Evolutionary conservation across 2,888 invertebrate species (phyloP), one percentile per base, ranked within the genome.

Genomic region (Drosophila subsilvestris): DNA sequence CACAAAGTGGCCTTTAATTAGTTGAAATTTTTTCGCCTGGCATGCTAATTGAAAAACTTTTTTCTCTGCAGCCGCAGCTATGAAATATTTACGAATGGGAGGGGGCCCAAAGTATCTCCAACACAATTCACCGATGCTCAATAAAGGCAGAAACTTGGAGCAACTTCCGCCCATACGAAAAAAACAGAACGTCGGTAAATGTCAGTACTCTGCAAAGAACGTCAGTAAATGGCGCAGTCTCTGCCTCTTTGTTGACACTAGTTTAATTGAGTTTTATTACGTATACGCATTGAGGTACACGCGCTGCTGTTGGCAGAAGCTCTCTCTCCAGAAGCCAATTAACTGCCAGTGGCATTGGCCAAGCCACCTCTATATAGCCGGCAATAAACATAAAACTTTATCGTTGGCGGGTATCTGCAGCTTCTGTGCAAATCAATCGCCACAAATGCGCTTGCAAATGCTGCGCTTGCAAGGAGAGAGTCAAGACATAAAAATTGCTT

Each of bases 41-140:
- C 68, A 68, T 58, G 74, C 68, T 74, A 74, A 74, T 74, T 74
- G 74, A 74, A 74, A 74, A 74, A 74, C 50, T 74, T 74, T 73
- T 54, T 37, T 17, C 12, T 53, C 29, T 42, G 17, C 50, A 27
- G 42, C 56, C 47, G 42, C 67, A 67, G 53, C 60, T 25, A 68
- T 68, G 37, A 68, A 68, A 53, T 60, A 68, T 71, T 71, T 58
- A 71, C 63, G 42, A 3, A n/a, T n/a, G 20, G 3, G 20, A 3
- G 29, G 8, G 27, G 20, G 27, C 27, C 27, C 44, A 71, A 72
- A 65, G 58, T 71, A 57, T 65, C 58, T 55, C 65, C 55, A 55
- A 37, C 63, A 37, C 63, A 54, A 22, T 48, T 37, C 50, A 45
- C 48, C 48, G 20, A 29, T 27, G 17, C 43, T 45, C 50, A 51